Evolutionary conservation across 2,888 invertebrate genomes (phyloP).

Genomic region (Timema podura): DNA sequence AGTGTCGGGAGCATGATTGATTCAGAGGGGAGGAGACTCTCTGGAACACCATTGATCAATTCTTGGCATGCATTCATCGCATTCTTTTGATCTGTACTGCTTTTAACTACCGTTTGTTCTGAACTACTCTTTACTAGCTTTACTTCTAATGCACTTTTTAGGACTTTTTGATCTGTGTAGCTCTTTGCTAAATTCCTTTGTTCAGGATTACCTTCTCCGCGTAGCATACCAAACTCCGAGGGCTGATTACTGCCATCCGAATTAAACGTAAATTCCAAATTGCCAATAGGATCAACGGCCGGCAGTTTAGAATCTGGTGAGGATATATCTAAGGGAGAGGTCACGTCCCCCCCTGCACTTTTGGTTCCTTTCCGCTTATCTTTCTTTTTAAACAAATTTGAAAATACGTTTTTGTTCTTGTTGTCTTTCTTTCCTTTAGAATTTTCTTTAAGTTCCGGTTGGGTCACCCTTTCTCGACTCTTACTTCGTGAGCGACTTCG

Average conservation of each 20-base stretch:
- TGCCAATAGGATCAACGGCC: slow-evolving; percentile 46
- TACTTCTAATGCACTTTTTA: too few relatives aligned
- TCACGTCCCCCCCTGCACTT: slow-evolving; percentile 5
- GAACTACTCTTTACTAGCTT: too few relatives aligned
- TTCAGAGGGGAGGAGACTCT: slow-evolving; percentile 29
- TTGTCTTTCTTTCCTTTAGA: slow-evolving; percentile 39
- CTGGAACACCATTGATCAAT: slow-evolving; percentile 15
- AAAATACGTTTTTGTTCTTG: slow-evolving; percentile 44
- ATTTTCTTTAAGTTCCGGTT: slow-evolving; percentile 27
- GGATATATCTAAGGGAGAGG: slow-evolving; percentile 21
- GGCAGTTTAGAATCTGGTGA: slow-evolving; percentile 34
- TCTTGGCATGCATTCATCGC: neutral
- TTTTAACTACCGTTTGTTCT: too few relatives aligned
- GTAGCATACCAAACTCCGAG: slow-evolving; percentile 9
- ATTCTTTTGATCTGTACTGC: neutral
- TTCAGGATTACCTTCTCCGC: slow-evolving; percentile 21
- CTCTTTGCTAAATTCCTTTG: slow-evolving; percentile 17
- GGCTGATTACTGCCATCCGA: slow-evolving; percentile 42
- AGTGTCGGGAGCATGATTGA: slow-evolving; percentile 30
- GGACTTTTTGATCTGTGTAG: too few relatives aligned
- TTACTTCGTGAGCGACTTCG: slow-evolving; percentile 59
- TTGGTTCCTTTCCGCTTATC: slow-evolving; percentile 33
- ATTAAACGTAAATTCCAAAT: slow-evolving; percentile 46
- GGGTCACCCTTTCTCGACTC: slow-evolving; percentile 55
- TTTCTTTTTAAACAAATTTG: slow-evolving; percentile 40